Percentiles rank a stretch among this genome's conserved stretches.
Evolutionary conservation across 2,888 invertebrate genomes (phyloP).

Genomic region (Limnephilus auricula): DNA sequence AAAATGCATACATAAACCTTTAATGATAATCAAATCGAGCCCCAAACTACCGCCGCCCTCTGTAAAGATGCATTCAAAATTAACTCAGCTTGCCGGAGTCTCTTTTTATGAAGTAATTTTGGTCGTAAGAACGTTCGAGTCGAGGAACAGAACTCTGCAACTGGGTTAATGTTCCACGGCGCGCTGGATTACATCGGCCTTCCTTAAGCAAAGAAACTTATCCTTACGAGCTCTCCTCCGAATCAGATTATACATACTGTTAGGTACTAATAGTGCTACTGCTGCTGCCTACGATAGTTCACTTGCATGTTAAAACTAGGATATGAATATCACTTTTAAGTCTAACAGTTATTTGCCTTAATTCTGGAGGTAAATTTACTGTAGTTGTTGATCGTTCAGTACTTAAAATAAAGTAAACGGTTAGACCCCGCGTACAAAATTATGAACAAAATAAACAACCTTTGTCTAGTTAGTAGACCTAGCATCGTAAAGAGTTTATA

Average conservation of each 20-base stretch:
- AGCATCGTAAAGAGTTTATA: too few relatives aligned
- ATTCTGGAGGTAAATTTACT: too few relatives aligned
- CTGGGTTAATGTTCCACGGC: not conserved
- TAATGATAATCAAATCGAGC: not conserved
- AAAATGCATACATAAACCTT: not conserved
- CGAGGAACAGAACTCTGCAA: constrained; percentile 2
- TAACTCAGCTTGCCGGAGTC: not conserved
- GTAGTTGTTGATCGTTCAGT: too few relatives aligned
- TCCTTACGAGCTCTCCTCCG: not conserved
- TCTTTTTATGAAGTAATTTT: not conserved
- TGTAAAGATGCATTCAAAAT: not conserved
- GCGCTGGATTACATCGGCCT: not conserved
- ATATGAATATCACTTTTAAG: not conserved
- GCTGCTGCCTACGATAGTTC: not conserved
- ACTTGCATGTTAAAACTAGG: not conserved
- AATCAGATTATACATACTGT: not conserved
- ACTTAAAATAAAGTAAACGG: too few relatives aligned
- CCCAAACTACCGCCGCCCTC: not conserved
- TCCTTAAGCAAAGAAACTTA: not conserved
- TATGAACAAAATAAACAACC: too few relatives aligned
- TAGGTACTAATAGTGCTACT: not conserved
- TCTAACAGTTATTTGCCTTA: too few relatives aligned
- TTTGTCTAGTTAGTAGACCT: too few relatives aligned
- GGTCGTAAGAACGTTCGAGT: not conserved
- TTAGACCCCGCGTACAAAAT: too few relatives aligned